A percentile compares a stretch with the other conserved stretches of the same genome.
These are phyloP conservation scores for Hypocryptadius cinnamomeus DNA, from an alignment of 2,113 vertebrate genomes.

Conservation along the genomic window DNA sequence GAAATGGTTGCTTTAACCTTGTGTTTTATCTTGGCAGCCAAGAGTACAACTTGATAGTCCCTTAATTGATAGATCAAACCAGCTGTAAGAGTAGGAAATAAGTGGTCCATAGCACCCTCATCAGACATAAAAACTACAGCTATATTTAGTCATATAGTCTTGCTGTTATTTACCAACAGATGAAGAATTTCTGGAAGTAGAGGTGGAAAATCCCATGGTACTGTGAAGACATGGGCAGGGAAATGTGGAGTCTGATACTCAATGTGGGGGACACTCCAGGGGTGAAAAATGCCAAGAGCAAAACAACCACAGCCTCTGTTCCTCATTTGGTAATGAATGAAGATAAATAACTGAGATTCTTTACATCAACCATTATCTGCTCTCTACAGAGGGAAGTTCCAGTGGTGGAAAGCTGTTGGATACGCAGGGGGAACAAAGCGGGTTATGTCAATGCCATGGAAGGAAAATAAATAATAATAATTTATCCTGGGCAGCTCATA, in stretches of 20 bases:
- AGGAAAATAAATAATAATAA: background rate
- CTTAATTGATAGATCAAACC: background rate
- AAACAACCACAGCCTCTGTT: background rate
- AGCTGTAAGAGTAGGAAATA: background rate
- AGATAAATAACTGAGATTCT: background rate
- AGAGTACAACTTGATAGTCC: background rate
- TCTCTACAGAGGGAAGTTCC: background rate
- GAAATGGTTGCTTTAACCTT: background rate
- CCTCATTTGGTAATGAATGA: background rate
- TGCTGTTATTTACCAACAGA: background rate
- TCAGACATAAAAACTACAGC: background rate
- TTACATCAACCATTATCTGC: background rate
- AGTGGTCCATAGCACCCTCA: background rate
- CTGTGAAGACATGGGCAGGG: background rate
- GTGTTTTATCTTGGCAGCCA: background rate
- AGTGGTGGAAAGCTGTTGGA: background rate
- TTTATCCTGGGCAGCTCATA: background rate
- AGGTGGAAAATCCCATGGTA: background rate
- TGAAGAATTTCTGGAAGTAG: background rate
- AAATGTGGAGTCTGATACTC: background rate
- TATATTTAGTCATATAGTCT: background rate
- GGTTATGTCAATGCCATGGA: background rate
- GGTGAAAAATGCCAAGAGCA: background rate
- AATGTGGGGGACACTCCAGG: background rate
- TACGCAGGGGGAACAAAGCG: rapidly evolving